Evolutionary conservation across 37 sponge, comb jelly and placozoan species (phyloP), one percentile per base, ranked within the genome.

Genomic region (Dysidea cf. avara): DNA sequence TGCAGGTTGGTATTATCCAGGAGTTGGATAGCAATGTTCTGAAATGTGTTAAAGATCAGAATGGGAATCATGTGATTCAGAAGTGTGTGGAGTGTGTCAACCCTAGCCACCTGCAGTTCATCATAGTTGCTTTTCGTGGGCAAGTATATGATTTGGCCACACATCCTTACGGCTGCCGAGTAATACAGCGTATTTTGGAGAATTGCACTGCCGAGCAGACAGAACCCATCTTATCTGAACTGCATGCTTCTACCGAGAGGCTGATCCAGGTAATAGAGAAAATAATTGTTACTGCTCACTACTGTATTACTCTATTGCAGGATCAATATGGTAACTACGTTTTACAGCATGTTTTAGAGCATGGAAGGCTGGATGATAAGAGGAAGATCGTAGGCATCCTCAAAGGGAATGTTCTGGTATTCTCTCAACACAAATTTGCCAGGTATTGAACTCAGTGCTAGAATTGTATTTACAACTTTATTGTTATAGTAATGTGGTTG

Each of bases 21-120:
- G 99, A 97, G 79, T 72, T 97, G 68, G 92, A 92, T 9, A 85
- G 92, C 14, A 75, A 86, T 52, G 86, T 94, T 2, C 51, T 97
- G 34, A 82, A 85, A 51, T 91, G 92, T 69, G 87, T 94, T n/a
- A 82, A 82, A 48, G 90, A 97, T 56, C 92, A 94, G 61, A 93
- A 94, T 68, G 99, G 99, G 7, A 97, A 97, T 56, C 99, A 97
- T 61, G 99, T 97, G 14, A 84, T 97, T 25, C 99, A 97, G 81
- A 94, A 94, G 68, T 94, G 95, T 79, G 82, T 97, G 32, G 90
- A 91, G 69, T 88, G 81, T 49, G 89, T 92, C 0, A 78, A 87
- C 50, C 87, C 92, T 13, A 64, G 72, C 28, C 21, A 33, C 11
- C 83, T 91, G 38, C 66, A 82, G 50, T 91, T 91, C 67, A 69